A percentile compares a stretch with the other conserved stretches of the same genome.
These are phyloP conservation scores for Tetranychus piercei DNA, from an alignment of 2,888 invertebrate species.

Conservation along the genomic window DNA sequence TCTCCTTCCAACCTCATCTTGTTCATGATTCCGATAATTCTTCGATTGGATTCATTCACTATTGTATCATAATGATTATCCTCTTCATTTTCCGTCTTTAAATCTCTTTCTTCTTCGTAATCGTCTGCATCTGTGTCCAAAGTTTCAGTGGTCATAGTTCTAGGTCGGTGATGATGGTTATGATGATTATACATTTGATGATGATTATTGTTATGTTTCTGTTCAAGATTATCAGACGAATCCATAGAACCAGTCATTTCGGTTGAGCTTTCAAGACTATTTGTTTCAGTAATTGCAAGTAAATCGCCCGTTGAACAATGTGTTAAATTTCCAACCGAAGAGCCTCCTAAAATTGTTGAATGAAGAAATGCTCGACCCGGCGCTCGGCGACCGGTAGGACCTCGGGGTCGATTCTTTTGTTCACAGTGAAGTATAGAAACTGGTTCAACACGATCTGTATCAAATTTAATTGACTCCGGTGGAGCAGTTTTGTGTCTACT, in stretches of 20 bases:
- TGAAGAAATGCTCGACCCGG: neutral
- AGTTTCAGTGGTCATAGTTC: neutral
- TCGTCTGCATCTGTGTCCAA: neutral
- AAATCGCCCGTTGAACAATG: neutral
- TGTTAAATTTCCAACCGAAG: neutral
- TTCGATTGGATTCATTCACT: neutral
- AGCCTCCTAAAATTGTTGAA: neutral
- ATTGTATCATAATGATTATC: neutral
- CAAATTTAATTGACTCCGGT: neutral
- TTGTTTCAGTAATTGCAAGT: neutral
- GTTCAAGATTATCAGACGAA: too few relatives aligned
- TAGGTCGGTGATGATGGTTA: neutral
- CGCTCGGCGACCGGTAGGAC: neutral
- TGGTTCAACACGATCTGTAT: neutral
- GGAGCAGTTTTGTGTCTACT: neutral
- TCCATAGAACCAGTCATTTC: neutral
- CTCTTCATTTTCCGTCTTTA: neutral
- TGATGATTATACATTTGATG: neutral
- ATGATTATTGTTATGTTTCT: neutral
- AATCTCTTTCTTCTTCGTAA: neutral
- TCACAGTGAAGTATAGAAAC: slow-evolving; percentile 4
- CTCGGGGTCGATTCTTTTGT: slow-evolving; percentile 2
- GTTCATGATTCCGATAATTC: neutral
- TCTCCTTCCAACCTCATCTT: neutral
- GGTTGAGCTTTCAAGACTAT: neutral